Conservation (phyloP, 2,797 vertebrate genomes). For the Rhinichthys osculus region DNA sequence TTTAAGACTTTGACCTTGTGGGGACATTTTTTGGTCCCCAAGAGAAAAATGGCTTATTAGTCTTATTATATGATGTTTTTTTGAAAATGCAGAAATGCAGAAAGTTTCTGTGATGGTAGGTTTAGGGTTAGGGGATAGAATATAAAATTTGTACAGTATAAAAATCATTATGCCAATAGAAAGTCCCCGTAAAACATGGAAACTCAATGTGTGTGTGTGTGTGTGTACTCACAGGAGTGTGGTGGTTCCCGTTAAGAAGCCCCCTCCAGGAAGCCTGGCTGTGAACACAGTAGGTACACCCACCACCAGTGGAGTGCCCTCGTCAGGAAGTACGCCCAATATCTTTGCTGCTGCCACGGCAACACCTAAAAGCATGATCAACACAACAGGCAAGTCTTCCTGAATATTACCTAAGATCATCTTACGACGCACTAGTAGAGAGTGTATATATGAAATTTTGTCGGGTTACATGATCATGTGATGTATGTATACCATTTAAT, state of each 20-base stretch:
- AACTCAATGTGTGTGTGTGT: conserved; percentile 33
- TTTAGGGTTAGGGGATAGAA: neutral
- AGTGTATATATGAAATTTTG: neutral
- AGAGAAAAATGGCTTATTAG: no score
- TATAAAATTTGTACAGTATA: neutral
- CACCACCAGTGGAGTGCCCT: conserved; percentile 82
- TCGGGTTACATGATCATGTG: neutral
- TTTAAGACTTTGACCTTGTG: no score
- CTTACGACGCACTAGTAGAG: neutral
- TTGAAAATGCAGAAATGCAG: no score
- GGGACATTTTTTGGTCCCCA: no score
- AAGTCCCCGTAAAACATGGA: neutral
- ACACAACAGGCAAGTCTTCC: conserved; percentile 92
- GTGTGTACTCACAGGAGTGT: conserved; percentile 85
- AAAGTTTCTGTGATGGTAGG: no score
- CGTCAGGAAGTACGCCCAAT: conserved; percentile 92
- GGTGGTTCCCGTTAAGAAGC: conserved; percentile 97
- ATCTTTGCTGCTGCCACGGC: conserved; percentile 95
- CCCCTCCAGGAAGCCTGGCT: conserved; percentile 92
- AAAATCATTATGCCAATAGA: neutral
- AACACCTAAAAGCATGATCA: conserved; percentile 99
- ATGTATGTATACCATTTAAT: neutral
- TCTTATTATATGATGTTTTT: no score
- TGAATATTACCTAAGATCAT: neutral
- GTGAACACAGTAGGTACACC: conserved; percentile 95